phyloP scores from a whole-genome alignment of 2,797 vertebrate species.

The Benthosema pterotum region DNA sequence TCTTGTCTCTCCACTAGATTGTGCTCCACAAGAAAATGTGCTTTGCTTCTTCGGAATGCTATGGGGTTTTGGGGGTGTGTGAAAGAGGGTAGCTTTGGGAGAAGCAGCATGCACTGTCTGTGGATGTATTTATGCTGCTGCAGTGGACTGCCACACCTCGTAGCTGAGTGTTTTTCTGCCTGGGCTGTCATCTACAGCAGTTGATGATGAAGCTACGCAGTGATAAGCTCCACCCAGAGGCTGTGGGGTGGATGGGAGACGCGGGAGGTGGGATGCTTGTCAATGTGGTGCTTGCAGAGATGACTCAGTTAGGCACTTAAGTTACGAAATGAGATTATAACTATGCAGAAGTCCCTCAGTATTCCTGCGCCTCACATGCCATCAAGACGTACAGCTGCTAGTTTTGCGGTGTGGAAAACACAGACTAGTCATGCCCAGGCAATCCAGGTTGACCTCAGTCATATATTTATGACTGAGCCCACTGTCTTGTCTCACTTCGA shows the following conservation, averaged over 20 bases:
- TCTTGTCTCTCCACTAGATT: background rate
- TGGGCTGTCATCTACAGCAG: slow-evolving; percentile 54
- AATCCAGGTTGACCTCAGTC: no score
- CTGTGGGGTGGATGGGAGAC: slow-evolving; percentile 60
- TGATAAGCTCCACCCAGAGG: slow-evolving; percentile 71
- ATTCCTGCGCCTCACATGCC: slow-evolving; percentile 58
- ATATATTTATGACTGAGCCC: no score
- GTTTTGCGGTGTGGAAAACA: slow-evolving; percentile 36
- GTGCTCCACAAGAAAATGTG: slow-evolving; percentile 5
- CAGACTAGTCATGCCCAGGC: no score
- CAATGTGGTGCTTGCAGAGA: slow-evolving; percentile 56
- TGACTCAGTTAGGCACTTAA: slow-evolving; percentile 72
- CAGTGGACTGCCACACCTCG: slow-evolving; percentile 67
- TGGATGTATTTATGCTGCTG: slow-evolving; percentile 57
- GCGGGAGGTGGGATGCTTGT: slow-evolving; percentile 72
- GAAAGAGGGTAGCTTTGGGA: slow-evolving; percentile 1
- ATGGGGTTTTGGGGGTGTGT: slow-evolving; percentile 3
- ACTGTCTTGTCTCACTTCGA: no score
- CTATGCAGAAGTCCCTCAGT: slow-evolving; percentile 60
- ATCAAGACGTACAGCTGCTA: no score
- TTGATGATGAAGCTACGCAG: slow-evolving; percentile 66
- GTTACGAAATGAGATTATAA: slow-evolving; percentile 71
- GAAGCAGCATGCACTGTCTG: slow-evolving; percentile 23
- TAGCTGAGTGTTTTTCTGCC: slow-evolving; percentile 52
- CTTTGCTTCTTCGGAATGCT: slow-evolving; percentile 31